Base-by-base conservation (phyloP, 2,888 invertebrate genomes). In the Ophioninae sp. region DNA sequence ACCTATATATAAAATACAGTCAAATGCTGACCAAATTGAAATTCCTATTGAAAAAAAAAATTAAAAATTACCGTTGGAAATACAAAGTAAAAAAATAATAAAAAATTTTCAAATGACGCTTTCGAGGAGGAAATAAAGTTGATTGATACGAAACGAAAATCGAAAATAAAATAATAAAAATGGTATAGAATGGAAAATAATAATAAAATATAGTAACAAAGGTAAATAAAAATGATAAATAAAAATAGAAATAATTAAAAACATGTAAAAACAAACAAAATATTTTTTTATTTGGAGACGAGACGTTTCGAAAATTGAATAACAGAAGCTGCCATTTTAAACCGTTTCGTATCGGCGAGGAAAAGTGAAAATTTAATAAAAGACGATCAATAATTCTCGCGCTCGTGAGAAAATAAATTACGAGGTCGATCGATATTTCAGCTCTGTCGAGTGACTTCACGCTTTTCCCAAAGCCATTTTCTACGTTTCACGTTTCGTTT, bases 391-490 rank as follows among this genome's bases (percentile, higher is more conserved):
- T 65, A 58, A 76, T 41, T 8, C 41, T 20, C 58, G 17, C 63
- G 74, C 23, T 37, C 13, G 65, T 37, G 58, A 65, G 39, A 64
- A 76, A 75, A 81, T 44, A 64, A 44, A 59, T 44, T 81, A 23
- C n/a, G 23, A 41, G 39, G 56, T 65, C 64, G n/a, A 39, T 80
- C 51, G 56, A 59, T 59, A 71, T 44, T 65, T n/a, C 23, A 20
- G 1, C 63, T 41, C 56, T 74, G n/a, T n/a, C n/a, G 44, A 51
- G 63, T 51, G 17, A 30, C 58, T 56, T 41, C 41, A 63, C 56
- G 20, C 37, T 56, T 58, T 20, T 51, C 51, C 6, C 69, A n/a
- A 56, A 30, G 37, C 30, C 6, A 71, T 37, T 8, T n/a, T 56
- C 69, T 37, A 58, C 56, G 30, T 30, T 56, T 10, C 13, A 13